Percentiles rank a stretch among this genome's conserved stretches.
Conservation (phyloP, 1,140 invertebrate genomes). For the Spodoptera frugiperda region DNA sequence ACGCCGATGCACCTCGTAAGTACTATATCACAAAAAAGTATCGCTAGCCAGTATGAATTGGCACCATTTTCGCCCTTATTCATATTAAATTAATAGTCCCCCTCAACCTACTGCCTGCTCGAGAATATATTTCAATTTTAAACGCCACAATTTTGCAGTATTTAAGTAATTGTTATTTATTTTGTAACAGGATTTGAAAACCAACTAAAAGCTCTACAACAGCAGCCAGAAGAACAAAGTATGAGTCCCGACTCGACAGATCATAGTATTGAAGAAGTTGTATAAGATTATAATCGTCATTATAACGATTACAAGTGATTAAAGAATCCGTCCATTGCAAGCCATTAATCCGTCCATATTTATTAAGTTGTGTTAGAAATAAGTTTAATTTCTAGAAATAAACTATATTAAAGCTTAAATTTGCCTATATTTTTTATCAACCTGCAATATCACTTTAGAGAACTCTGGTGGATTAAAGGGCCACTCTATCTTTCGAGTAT, state of each 20-base stretch:
- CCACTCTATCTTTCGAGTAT: no score
- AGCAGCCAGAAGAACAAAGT: slow-evolving; percentile 62
- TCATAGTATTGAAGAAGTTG: slow-evolving; percentile 78
- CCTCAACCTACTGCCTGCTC: no score
- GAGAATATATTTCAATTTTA: no score
- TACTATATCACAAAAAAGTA: background rate
- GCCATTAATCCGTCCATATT: slow-evolving; percentile 13
- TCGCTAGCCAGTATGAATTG: no score
- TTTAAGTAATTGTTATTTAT: no score
- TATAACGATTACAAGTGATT: slow-evolving; percentile 9
- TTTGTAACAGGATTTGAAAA: slow-evolving; percentile 69
- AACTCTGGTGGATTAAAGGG: no score
- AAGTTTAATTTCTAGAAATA: background rate
- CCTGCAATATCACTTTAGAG: background rate
- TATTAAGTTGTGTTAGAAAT: background rate
- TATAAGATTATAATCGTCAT: slow-evolving; percentile 58
- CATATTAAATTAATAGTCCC: no score
- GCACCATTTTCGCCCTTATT: no score
- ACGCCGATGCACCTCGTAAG: slow-evolving; percentile 71
- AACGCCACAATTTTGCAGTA: no score
- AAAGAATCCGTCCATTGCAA: slow-evolving; percentile 28
- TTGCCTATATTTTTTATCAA: background rate
- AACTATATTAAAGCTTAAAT: background rate
- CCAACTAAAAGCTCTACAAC: slow-evolving; percentile 66
- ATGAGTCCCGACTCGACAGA: slow-evolving; percentile 70